Base-by-base conservation (phyloP, 1,140 invertebrate species). In the Parapsyche elsis region DNA sequence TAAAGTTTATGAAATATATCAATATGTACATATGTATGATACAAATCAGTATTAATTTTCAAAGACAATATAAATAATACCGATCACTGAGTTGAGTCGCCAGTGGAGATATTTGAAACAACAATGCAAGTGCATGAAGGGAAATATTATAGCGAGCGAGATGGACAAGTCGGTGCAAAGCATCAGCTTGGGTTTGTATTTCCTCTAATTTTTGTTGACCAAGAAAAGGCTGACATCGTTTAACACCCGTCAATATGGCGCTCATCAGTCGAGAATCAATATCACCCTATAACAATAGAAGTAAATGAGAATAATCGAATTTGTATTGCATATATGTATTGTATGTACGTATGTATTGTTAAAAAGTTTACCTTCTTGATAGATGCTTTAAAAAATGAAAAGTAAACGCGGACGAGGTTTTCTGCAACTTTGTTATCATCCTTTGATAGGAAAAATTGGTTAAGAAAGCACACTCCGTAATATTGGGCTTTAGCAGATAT, bases 351-450 rank as follows among this genome's bases (percentile, higher is more conserved):
- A 46, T 46, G 59, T 53, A 71, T 77, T 53, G 67, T 71, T 71
- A n/a, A 12, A 53, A 44, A 30, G n/a, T 73, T 82, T 84, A 92
- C 92, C 88, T 94, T 95, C 86, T 97, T 96, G 14, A 97, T 92
- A 59, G 94, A 93, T 67, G 96, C 95, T 89, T 97, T 98, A 88
- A 99, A 99, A 85, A 99, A 97, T 0, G 95, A 93, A 85, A 99
- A 97, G 87, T 99, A 99, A n/a, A 99, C 93, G 75, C 93, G 90
- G 10, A 99, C 94, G 14, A 99, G 88, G 83, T 92, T 93, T 80
- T 92, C 92, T 0, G 97, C 97, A 16, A 98, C 88, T 71, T 94
- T 90, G 1, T 90, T 89, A 71, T 97, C 94, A 9, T 94, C 92
- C 38, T 92, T 91, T 10, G 90, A 87, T 57, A 96, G 88, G 82